Base-by-base conservation (phyloP, 2,888 invertebrate genomes). In the Mythimna ferrago region DNA sequence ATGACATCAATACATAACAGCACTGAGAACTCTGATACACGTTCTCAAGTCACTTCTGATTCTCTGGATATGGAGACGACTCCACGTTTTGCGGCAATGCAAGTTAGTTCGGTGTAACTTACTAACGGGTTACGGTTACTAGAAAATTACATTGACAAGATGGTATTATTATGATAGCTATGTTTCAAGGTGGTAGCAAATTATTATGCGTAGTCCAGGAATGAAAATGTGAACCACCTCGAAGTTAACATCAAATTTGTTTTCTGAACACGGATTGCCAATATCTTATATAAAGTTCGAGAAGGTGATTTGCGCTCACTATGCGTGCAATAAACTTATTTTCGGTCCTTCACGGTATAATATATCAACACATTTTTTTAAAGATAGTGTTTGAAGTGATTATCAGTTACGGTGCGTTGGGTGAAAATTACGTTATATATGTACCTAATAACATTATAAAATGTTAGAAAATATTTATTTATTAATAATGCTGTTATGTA, bases 81-180 rank as follows among this genome's bases (percentile, higher is more conserved):
- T 54, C 94, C 96, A 6, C 93, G 97, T 16, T 95, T 96, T 82
- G 92, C 97, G 38, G 96, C 96, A 72, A 97, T 97, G 94, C 97
- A 97, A 95, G 97, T 97, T 84, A 97, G 97, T 88, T 97, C 97
- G 32, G 97, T 97, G 80, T 97, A 94, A 81, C 56, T 68, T 48
- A 48, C 73, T 48, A 65, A 64, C 60, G 65, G 69, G 70, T 68
- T 51, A 32, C 21, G 58, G 68, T 69, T 68, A 53, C 68, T 69
- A 58, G 38, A 57, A 63, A 60, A 63, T 57, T 61, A 56, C 21
- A 66, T 65, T 67, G 38, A 51, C 62, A 48, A 38, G 60, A 58
- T 16, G 14, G 14, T 58, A 21, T 41, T 6, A 41, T 41, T 6
- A 44, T 58, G 21, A 32, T 66, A 57, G 38, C 41, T 62, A 68